Base-by-base conservation (phyloP, 2,888 invertebrate species). In the Didymodactylos carnosus region DNA sequence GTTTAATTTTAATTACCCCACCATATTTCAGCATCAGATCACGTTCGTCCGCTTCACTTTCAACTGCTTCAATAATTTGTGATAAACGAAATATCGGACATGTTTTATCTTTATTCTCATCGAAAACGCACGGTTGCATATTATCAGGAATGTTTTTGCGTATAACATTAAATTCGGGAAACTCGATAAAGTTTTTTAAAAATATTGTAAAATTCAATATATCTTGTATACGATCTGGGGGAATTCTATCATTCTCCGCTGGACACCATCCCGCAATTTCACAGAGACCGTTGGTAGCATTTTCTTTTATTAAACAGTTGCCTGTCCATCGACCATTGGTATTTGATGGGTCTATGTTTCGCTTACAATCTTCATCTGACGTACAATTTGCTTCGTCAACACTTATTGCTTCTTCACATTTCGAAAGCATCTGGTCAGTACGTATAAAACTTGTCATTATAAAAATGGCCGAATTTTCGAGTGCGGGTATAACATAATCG, bases 391-490 rank as follows among this genome's bases (percentile, higher is more conserved):
- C 72, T 62, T 62, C 40, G 16, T 62, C 39, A 29, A 62, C 69
- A 29, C 39, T 39, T 25, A 39, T 39, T 39, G 53, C 72, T 39
- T 84, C 84, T 51, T 80, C 76, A 79, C 85, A 85, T 2, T 75
- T 73, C 35, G 79, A 80, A 53, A 81, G 80, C 13, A 78, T 80
- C 77, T 85, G 85, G 72, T 82, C 80, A 14, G 85, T 85, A n/a
- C 84, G 81, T 0, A 85, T 79, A 13, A 83, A 79, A 79, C 85
- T 85, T 27, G 86, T 86, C 75, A 81, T 84, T 23, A 86, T 82
- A 80, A 86, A 86, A 76, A 85, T 85, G 10, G 85, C 86, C 75
- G 82, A 83, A 77, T 84, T 83, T 77, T 85, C 85, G 40, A 29
- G 53, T 16, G 72, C 62, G n/a, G 72, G 72, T 25, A 72, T 72